Evolutionary conservation across 1,140 invertebrate genomes (phyloP).

Genomic region (Mamestra configurata): DNA sequence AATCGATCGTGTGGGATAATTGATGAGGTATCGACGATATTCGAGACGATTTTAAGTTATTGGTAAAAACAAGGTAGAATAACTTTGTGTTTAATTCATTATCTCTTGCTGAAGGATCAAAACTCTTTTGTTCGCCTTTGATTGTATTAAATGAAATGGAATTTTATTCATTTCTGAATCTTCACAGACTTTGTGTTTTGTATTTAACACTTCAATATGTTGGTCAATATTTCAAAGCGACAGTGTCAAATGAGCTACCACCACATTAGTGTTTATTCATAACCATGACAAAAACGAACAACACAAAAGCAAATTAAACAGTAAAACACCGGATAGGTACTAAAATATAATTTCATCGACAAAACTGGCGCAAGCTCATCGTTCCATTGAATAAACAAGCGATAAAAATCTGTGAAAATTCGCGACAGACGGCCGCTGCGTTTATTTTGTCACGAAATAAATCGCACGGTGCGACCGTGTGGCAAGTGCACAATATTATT

Average conservation of each 20-base stretch:
- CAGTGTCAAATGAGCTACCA: not conserved
- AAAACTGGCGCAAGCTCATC: not conserved
- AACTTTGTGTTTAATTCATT: too few relatives aligned
- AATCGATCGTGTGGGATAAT: not conserved
- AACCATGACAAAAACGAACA: not conserved
- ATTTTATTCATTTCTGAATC: too few relatives aligned
- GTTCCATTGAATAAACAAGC: conserved; percentile 35
- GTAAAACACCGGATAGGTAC: not conserved
- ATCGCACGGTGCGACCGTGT: conserved; percentile 8
- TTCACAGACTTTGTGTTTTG: too few relatives aligned
- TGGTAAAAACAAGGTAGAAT: too few relatives aligned
- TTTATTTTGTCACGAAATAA: conserved; percentile 17
- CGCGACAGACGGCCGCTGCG: conserved; percentile 22
- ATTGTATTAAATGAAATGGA: too few relatives aligned
- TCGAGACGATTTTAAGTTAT: not conserved
- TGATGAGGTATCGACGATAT: not conserved
- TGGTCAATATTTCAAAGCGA: too few relatives aligned
- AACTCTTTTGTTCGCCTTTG: too few relatives aligned
- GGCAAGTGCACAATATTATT: conserved; percentile 29
- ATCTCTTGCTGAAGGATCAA: too few relatives aligned
- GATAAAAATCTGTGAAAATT: conserved; percentile 33
- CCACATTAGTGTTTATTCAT: too few relatives aligned
- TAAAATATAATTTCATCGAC: not conserved
- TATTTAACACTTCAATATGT: too few relatives aligned
- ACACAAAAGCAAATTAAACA: not conserved